Conservation (phyloP, 2,797 vertebrate species). For the Cynopterus sphinx region DNA sequence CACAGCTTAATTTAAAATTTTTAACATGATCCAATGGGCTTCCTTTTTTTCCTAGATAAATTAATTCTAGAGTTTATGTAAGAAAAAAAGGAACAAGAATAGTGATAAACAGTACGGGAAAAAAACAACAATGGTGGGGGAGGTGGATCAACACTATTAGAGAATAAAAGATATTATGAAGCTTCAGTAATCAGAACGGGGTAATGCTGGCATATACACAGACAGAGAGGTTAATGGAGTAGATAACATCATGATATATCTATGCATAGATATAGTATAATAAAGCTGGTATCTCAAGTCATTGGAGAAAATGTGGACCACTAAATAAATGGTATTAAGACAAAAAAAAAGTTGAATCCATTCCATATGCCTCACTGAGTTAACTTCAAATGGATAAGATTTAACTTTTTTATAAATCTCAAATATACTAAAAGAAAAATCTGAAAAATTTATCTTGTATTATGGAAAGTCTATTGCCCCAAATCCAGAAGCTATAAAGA, state of each 20-base stretch:
- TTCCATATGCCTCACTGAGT: not conserved
- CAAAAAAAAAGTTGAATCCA: slow-evolving; percentile 4
- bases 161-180: not conserved
- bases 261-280: not conserved
- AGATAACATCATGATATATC: not conserved
- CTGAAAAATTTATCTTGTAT: not conserved
- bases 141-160: not conserved
- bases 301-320: not conserved
- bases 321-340: not conserved
- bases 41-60: not conserved
- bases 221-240: not conserved
- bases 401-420: not conserved
- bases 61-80: not conserved
- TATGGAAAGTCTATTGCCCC: not conserved
- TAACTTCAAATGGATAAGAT: not conserved
- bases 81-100: not conserved
- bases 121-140: not conserved
- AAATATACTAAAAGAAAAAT: not conserved
- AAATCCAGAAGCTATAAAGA: slow-evolving; percentile 5
- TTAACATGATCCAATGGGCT: not conserved
- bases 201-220: not conserved
- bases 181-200: not conserved
- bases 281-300: not conserved
- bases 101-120: not conserved
- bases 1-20: not conserved